Percentiles rank a stretch among this genome's conserved stretches.
These are phyloP conservation scores for Callipepla squamata DNA, from an alignment of 2,113 vertebrate species.

Conservation along the genomic window DNA sequence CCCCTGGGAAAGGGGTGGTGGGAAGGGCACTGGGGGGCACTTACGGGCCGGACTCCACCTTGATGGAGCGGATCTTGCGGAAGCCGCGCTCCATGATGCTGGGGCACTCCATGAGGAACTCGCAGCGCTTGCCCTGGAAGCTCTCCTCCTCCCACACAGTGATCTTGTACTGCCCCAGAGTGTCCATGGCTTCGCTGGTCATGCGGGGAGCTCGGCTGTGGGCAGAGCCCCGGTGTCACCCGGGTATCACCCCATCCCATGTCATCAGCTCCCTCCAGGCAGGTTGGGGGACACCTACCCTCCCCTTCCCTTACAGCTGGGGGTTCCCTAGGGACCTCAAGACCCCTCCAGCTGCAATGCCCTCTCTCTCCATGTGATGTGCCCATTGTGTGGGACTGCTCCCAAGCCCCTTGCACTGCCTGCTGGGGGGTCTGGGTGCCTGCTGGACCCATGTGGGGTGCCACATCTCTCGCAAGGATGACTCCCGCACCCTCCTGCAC, in stretches of 20 bases:
- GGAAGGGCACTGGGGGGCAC: conserved; percentile 44
- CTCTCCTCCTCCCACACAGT: conserved; percentile 95
- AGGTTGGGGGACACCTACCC: background rate
- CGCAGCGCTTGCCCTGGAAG: conserved; percentile 95
- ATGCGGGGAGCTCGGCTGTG: conserved; percentile 71
- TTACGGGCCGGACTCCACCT: conserved; percentile 95
- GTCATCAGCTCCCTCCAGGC: background rate
- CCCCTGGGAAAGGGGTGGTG: background rate
- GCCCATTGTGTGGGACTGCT: background rate
- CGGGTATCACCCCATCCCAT: rapidly evolving
- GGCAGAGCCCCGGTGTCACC: background rate
- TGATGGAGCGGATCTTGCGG: conserved; percentile 94
- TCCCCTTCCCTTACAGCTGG: background rate
- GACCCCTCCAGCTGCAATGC: background rate
- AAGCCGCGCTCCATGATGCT: conserved; percentile 93
- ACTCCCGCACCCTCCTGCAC: background rate
- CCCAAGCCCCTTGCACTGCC: rapidly evolving
- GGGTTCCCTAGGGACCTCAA: background rate
- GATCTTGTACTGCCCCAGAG: conserved; percentile 89
- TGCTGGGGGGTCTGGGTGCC: no score
- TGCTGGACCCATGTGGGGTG: background rate
- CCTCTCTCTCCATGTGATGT: background rate
- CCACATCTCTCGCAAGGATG: background rate
- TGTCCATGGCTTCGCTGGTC: conserved; percentile 91
- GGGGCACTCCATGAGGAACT: conserved; percentile 92